Evolutionary conservation across 2,888 invertebrate genomes (phyloP).

Genomic region (Dryocosmus kuriphilus): DNA sequence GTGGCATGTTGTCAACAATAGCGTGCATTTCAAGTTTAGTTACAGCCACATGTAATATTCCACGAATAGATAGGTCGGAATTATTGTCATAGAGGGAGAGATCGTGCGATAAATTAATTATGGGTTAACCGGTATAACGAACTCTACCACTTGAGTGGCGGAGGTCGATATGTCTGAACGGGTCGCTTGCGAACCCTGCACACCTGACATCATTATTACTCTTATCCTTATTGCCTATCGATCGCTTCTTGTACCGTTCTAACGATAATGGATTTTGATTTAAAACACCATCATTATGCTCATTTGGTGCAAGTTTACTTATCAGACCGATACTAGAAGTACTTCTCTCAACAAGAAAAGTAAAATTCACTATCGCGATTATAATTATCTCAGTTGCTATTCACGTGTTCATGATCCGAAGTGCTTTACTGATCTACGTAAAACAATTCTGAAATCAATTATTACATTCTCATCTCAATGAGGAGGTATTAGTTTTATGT

Average conservation of each 20-base stretch:
- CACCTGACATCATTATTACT: conserved; percentile 51
- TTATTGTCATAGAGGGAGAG: conserved; percentile 55
- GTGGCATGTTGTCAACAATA: conserved; percentile 14
- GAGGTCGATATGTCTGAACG: conserved; percentile 47
- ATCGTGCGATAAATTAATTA: conserved; percentile 63
- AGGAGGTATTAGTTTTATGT: too few species aligned
- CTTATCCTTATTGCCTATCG: conserved; percentile 48
- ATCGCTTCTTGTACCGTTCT: conserved; percentile 26
- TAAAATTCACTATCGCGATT: neutral
- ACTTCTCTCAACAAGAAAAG: conserved; percentile 4
- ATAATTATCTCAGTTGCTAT: neutral
- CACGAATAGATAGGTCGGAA: conserved; percentile 53
- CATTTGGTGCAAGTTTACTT: neutral
- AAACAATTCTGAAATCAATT: neutral
- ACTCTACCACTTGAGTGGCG: conserved; percentile 51
- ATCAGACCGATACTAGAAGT: neutral
- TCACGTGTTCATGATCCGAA: neutral
- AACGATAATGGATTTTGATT: conserved; percentile 30
- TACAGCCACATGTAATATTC: conserved; percentile 42
- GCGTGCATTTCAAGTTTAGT: conserved; percentile 45
- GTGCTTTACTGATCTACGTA: neutral
- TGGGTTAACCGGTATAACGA: conserved; percentile 65
- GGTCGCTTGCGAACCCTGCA: conserved; percentile 43
- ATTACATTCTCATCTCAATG: too few species aligned
- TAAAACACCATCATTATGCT: conserved; percentile 18